Conservation (phyloP, 2,113 vertebrate species). For the Plotosus lineatus region DNA sequence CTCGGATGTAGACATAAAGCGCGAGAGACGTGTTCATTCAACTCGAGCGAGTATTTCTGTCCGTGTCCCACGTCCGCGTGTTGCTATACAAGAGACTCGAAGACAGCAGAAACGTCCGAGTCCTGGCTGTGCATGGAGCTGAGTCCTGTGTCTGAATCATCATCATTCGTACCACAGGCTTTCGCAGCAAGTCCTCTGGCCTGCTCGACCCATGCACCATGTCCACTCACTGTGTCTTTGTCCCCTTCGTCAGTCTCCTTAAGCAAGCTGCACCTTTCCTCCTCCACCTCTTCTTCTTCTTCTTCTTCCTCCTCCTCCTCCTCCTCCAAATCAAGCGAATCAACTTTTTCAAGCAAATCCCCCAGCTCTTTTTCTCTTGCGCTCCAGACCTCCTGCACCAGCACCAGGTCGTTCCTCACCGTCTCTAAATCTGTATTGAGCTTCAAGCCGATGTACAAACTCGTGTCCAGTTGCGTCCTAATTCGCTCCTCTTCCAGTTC, state of each 20-base stretch:
- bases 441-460: conserved; percentile 88
- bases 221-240: conserved; percentile 32
- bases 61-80: neutral
- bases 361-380: conserved; percentile 81
- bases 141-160: conserved; percentile 94
- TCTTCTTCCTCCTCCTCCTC: conserved; percentile 13
- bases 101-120: conserved; percentile 83
- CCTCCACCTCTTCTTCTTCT: neutral
- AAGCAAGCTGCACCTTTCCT: neutral
- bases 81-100: conserved; percentile 86
- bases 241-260: conserved; percentile 30
- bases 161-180: conserved; percentile 77
- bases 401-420: conserved; percentile 79
- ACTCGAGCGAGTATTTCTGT: neutral
- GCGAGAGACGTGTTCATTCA: conserved; percentile 19
- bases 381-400: conserved; percentile 75
- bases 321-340: conserved; percentile 69
- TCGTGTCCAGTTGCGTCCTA: conserved; percentile 86
- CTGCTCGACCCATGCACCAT: conserved; percentile 79
- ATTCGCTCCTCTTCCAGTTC: conserved; percentile 82
- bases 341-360: conserved; percentile 79
- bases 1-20: too few relatives aligned
- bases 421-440: conserved; percentile 87
- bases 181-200: conserved; percentile 76
- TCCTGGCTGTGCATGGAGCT: conserved; percentile 97